Evolutionary conservation across 2,113 vertebrate species (phyloP).

Genomic region (Acrocephalus kingi): DNA sequence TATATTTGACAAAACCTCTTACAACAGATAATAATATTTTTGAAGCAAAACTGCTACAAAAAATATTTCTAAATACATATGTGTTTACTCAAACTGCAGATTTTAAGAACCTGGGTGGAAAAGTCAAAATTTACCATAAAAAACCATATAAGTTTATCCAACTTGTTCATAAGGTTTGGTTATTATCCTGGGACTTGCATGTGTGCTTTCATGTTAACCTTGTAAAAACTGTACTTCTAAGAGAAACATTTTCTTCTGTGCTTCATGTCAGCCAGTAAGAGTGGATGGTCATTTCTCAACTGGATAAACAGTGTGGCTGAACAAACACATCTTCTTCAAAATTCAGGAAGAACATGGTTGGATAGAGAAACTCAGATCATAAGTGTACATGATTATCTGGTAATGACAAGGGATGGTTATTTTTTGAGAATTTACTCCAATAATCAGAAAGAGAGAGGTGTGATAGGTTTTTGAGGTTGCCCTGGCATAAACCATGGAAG

Average conservation of each 20-base stretch:
- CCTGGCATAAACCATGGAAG: not conserved
- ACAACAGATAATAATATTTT: not conserved
- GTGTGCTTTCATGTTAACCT: not conserved
- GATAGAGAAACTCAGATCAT: not conserved
- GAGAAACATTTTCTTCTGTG: not conserved
- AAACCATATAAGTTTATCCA: not conserved
- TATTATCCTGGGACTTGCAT: not conserved
- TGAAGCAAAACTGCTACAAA: not conserved
- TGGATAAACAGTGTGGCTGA: not conserved
- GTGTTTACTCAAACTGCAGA: not conserved
- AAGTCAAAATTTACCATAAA: not conserved
- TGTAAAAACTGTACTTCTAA: not conserved
- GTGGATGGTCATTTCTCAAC: not conserved
- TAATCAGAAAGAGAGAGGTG: not conserved
- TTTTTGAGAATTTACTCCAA: not conserved
- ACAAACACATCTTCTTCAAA: slow-evolving; percentile 2
- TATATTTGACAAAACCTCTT: not conserved
- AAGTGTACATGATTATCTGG: not conserved
- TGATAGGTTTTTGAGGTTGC: not conserved
- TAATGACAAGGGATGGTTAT: not conserved
- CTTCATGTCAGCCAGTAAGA: not conserved
- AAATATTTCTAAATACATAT: not conserved
- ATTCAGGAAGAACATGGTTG: not conserved
- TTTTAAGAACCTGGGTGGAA: not conserved
- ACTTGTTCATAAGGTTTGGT: not conserved